Conservation (phyloP, 2,888 invertebrate species). For the Sarcophaga subvicina region DNA sequence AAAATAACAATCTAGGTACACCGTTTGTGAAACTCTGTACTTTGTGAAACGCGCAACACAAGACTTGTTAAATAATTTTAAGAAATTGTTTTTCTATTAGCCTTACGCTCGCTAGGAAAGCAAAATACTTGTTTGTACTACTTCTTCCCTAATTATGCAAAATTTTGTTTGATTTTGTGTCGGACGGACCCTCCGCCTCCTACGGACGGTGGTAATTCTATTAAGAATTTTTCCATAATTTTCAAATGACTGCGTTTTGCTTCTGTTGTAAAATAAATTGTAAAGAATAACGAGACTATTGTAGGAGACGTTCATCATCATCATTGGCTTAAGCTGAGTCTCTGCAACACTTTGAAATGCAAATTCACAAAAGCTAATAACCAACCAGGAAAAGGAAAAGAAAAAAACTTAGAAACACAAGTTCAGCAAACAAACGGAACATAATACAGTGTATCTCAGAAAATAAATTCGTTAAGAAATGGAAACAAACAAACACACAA, state of each 20-base stretch:
- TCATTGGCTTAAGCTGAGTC: not conserved
- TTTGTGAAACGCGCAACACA: too few species aligned
- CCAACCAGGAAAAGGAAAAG: not conserved
- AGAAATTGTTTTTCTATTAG: too few species aligned
- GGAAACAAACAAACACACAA: not conserved
- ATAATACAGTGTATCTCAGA: not conserved
- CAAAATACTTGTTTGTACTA: not conserved
- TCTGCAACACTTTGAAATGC: constrained; percentile 25
- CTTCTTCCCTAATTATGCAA: not conserved
- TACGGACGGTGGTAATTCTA: not conserved
- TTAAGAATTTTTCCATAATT: not conserved
- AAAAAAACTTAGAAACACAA: not conserved
- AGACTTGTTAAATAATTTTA: too few species aligned
- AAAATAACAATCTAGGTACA: too few species aligned
- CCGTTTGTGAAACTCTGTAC: too few species aligned
- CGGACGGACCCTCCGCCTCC: not conserved
- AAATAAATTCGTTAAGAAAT: constrained; percentile 45
- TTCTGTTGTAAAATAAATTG: not conserved
- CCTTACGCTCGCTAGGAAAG: too few species aligned
- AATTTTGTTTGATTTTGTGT: not conserved
- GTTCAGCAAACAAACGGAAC: constrained; percentile 34
- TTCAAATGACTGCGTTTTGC: not conserved
- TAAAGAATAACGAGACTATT: constrained; percentile 1
- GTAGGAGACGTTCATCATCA: constrained; percentile 10
- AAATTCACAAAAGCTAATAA: not conserved